These are phyloP conservation scores for Thalassaphorura encarpata DNA, from an alignment of 1,140 invertebrate species.

Conservation along the genomic window DNA sequence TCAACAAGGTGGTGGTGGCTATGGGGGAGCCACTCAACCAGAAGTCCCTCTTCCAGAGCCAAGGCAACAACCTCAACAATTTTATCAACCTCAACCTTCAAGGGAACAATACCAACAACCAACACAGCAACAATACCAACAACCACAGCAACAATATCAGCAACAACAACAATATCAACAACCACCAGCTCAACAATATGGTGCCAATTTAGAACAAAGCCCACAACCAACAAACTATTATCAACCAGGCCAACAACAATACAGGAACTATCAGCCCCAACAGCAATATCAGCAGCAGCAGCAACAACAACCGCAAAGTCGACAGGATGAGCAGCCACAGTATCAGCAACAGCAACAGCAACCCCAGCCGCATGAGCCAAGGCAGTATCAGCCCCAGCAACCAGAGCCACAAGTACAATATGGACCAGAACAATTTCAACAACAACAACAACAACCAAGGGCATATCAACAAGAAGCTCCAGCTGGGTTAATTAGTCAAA, in stretches of 20 bases:
- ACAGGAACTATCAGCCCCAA: neutral
- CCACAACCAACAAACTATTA: neutral
- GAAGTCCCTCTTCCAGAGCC: neutral
- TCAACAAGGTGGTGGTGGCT: neutral
- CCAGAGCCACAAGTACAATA: neutral
- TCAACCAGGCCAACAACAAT: neutral
- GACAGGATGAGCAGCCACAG: neutral
- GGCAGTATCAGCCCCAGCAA: neutral
- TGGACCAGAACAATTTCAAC: neutral
- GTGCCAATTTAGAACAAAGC: neutral
- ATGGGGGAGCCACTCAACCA: too few species aligned
- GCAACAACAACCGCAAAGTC: constrained; percentile 3
- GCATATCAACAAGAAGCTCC: neutral
- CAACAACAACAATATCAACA: constrained; percentile 1
- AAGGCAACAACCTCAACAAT: neutral
- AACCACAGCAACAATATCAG: constrained; percentile 1
- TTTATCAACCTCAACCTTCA: neutral
- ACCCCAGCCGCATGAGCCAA: neutral
- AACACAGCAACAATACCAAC: constrained; percentile 11
- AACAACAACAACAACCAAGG: neutral
- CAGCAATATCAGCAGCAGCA: neutral
- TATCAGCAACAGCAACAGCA: constrained; percentile 1
- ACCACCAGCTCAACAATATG: neutral
- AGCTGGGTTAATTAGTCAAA: neutral
- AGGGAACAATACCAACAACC: neutral